Evolutionary conservation across 2,888 invertebrate species (phyloP).

Genomic region (Apodemia zela): DNA sequence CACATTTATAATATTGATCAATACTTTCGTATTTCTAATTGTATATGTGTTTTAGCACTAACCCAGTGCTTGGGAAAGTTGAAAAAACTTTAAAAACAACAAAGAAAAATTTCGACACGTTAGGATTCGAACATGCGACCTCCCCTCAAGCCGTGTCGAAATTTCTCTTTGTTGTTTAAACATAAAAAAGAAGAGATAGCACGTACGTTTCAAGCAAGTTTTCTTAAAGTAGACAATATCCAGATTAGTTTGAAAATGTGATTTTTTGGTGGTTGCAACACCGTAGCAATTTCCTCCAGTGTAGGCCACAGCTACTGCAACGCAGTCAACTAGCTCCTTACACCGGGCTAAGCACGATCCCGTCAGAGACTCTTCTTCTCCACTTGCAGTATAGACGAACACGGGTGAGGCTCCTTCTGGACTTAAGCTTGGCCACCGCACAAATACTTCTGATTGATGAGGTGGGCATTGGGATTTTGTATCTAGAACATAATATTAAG

Average conservation of each 20-base stretch:
- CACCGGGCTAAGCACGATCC: conserved; percentile 70
- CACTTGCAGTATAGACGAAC: conserved; percentile 69
- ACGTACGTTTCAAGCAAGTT: conserved; percentile 75
- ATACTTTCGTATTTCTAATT: no score
- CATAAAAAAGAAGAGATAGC: no score
- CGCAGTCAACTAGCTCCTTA: conserved; percentile 64
- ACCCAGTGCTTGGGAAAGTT: no score
- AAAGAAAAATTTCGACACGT: no score
- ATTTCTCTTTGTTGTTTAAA: no score
- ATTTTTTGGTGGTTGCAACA: conserved; percentile 44
- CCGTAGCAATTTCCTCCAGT: conserved; percentile 72
- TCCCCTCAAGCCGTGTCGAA: no score
- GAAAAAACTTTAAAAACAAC: no score
- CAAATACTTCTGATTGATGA: conserved; percentile 50
- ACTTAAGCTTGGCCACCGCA: conserved; percentile 62
- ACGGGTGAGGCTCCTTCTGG: conserved; percentile 61
- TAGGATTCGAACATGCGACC: no score
- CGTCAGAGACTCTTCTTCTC: conserved; percentile 62
- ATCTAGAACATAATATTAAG: conserved; percentile 39
- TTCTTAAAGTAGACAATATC: conserved; percentile 84
- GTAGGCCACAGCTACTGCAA: conserved; percentile 69
- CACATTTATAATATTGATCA: no score
- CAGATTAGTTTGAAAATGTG: conserved; percentile 65
- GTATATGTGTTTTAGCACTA: no score
- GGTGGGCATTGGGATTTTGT: conserved; percentile 49